Base-by-base conservation (phyloP, 2,113 vertebrate species). In the Sardina pilchardus region DNA sequence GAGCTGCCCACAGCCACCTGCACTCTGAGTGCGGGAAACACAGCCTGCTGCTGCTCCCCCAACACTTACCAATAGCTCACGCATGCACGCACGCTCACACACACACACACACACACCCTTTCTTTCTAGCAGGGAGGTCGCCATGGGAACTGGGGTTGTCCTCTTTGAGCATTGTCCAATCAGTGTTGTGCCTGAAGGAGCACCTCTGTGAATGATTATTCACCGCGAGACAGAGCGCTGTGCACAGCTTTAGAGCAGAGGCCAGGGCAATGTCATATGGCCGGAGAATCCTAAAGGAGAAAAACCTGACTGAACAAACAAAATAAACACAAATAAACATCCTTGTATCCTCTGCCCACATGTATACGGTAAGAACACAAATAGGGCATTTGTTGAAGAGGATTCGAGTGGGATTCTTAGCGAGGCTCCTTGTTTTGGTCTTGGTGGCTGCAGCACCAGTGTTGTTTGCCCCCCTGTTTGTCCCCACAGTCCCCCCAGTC, bases 131-230 rank as follows among this genome's bases (percentile, higher is more conserved):
- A 34, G 30, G 14, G 30, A 78, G 71, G 71, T 78, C 71, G 71
- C 71, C 26, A 78, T 78, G 71, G 71, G 71, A 78, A 78, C 45
- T 82, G 82, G n/a, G 24, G 82, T 85, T 86, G 87, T 86, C 86
- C 81, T 21, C 85, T 86, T 91, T 86, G 83, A 83, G 89, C 87
- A 85, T 86, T 81, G 85, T 90, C 89, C 86, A 89, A 89, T 87
- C 92, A 26, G n/a, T 89, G 92, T 89, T 93, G 92, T 92, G 92
- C 59, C 71, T 78, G 81, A 17, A 26, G 84, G 82, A 90, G 85
- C 71, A 82, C 83, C 86, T 86, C 82, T 87, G 90, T 87, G 86
- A 89, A 83, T 90, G 19, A 88, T 90, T 90, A 87, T 78, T 78
- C 71, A 78, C 71, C 26, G 30, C 5, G 71, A 78, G 26, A 75